Base-by-base conservation (phyloP, 2,888 invertebrate genomes). In the Drosophila macrospina region DNA sequence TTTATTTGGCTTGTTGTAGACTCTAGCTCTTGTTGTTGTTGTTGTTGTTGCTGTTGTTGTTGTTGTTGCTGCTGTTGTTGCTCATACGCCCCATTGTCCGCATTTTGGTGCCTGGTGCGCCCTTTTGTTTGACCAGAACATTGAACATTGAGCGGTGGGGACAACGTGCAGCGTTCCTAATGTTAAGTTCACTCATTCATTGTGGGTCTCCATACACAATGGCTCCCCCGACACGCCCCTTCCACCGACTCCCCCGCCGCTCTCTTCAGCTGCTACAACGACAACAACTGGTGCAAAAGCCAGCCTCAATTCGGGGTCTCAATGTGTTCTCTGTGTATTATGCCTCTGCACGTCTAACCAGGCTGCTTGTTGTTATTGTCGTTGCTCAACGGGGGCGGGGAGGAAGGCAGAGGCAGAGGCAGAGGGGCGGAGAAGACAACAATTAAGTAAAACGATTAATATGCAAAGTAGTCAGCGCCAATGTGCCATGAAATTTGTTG, bases 381-480 rank as follows among this genome's bases (percentile, higher is more conserved):
- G 16, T 16, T 15, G 30, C 1, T 28, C 28, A 8, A 8, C 28
- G 28, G 5, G 28, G 28, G 28, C 28, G 28, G 5, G 28, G 20
- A 3, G 3, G 20, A 28, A 2, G 5, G 28, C 2, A 7, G 15
- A 11, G 34, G 24, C 15, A 15, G 2, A 5, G 26, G 2, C 5
- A 7, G 1, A 2, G 32, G 20, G n/a, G 42, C 30, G 45, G 10
- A 15, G 32, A 44, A 24, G 55, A 57, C 84, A 88, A 86, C 88
- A 84, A 84, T 84, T 84, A 84, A 78, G 78, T 68, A 73, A 84
- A 88, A 70, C 88, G 78, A 88, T 86, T 88, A 74, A 84, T 83
- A 84, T 84, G 86, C 80, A 84, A 88, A 88, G 66, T 64, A 88
- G 78, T 66, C 74, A 88, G 57, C 80, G 73, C 70, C 70, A 78